phyloP scores from a whole-genome alignment of 2,888 invertebrate species.

The Apotomis capreana region DNA sequence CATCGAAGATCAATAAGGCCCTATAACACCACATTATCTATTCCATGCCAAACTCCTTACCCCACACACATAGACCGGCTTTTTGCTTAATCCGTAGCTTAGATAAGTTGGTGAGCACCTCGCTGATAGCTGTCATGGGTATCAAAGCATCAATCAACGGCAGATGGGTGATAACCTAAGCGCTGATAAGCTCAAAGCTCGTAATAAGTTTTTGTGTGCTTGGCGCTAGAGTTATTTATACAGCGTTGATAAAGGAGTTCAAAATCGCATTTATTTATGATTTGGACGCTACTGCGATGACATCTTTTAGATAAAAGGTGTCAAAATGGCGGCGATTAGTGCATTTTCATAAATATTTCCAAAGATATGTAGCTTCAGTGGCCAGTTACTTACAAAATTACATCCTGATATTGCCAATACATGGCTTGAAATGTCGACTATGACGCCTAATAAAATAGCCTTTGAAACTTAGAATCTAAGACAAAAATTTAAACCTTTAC shows the following conservation, averaged over 20 bases:
- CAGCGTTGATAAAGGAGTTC: not conserved
- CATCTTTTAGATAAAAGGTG: too few species aligned
- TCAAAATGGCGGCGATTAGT: too few species aligned
- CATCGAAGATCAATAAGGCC: slow-evolving; percentile 19
- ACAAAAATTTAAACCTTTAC: too few species aligned
- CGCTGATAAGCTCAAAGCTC: slow-evolving; percentile 18
- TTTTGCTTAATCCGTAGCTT: slow-evolving; percentile 8
- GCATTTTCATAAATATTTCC: too few species aligned
- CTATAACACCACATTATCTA: not conserved
- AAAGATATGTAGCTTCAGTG: too few species aligned
- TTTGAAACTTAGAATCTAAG: too few species aligned
- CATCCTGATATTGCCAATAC: too few species aligned
- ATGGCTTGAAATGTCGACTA: too few species aligned
- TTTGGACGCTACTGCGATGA: too few species aligned
- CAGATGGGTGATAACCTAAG: slow-evolving; percentile 16
- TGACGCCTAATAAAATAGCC: too few species aligned
- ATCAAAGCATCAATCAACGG: slow-evolving; percentile 23
- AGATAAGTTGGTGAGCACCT: slow-evolving; percentile 9
- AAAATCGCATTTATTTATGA: not conserved
- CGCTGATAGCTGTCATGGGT: slow-evolving; percentile 20
- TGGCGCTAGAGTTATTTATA: slow-evolving; percentile 20
- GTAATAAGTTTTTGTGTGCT: slow-evolving; percentile 18
- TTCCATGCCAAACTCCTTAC: not conserved
- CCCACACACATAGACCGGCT: slow-evolving; percentile 11
- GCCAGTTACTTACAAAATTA: too few species aligned